Evolutionary conservation across 2,888 invertebrate genomes (phyloP).

Genomic region (Merodon equestris): DNA sequence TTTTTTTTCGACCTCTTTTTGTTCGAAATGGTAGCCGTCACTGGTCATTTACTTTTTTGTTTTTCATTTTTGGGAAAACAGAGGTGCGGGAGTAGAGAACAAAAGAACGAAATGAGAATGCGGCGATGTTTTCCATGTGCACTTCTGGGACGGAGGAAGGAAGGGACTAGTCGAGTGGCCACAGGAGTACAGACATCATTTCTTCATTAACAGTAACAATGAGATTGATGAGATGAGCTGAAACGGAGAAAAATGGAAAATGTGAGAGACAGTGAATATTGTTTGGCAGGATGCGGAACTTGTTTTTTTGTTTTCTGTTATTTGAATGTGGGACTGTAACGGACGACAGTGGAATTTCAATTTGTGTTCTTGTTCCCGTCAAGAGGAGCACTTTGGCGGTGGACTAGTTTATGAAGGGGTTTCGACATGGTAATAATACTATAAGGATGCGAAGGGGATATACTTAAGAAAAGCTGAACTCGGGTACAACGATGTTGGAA

Average conservation of each 20-base stretch:
- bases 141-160: constrained; percentile 32
- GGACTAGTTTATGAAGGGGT: neutral
- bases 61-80: neutral
- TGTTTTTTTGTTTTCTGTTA: too few species aligned
- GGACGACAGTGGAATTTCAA: neutral
- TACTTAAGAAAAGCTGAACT: too few species aligned
- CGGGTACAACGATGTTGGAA: too few species aligned
- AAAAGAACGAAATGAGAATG: constrained; percentile 41
- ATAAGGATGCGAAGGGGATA: too few species aligned
- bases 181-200: constrained; percentile 61
- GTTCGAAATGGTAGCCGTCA: too few species aligned
- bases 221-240: constrained; percentile 59
- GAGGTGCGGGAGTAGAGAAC: neutral
- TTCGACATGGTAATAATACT: too few species aligned
- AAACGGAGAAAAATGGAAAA: constrained; percentile 39
- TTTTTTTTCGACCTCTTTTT: too few species aligned
- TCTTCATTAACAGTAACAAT: constrained; percentile 57
- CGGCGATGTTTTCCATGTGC: constrained; percentile 49
- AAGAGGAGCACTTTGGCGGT: neutral
- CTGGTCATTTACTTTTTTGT: neutral
- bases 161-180: constrained; percentile 25
- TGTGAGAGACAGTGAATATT: constrained; percentile 5
- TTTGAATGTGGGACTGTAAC: too few species aligned
- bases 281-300: too few species aligned
- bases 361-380: neutral